phyloP scores from a whole-genome alignment of 2,113 vertebrate genomes.

The Micromys minutus region DNA sequence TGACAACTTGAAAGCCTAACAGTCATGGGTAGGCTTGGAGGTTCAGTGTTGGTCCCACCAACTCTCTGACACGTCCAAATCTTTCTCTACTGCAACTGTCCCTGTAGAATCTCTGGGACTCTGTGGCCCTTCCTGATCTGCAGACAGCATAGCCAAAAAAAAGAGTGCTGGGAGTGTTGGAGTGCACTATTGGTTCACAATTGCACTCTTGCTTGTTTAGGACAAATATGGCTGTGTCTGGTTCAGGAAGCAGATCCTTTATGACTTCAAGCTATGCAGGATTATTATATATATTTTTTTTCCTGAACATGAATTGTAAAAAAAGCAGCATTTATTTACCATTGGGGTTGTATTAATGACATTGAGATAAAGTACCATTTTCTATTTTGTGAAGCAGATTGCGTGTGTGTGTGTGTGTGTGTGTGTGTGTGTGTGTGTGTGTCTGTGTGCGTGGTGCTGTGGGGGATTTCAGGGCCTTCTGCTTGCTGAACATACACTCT shows the following conservation, averaged over 20 bases:
- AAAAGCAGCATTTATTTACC: background rate
- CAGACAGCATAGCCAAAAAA: too few relatives aligned
- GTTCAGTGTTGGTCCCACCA: fast-evolving
- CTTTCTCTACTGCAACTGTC: too few relatives aligned
- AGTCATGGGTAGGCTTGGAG: fast-evolving
- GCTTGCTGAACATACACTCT: background rate
- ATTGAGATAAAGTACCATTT: background rate
- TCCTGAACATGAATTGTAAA: background rate
- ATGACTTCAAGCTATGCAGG: background rate
- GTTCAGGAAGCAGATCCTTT: background rate
- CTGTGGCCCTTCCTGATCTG: too few relatives aligned
- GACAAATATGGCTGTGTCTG: background rate
- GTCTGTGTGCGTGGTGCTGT: too few relatives aligned
- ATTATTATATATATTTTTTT: background rate
- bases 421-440: background rate
- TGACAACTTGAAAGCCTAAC: conserved; percentile 79
- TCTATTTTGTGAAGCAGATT: background rate
- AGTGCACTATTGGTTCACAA: background rate
- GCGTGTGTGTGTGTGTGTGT: fast-evolving
- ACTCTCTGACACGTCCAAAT: fast-evolving
- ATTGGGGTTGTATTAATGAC: background rate
- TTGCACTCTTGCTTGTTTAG: background rate
- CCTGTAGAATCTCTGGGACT: fast-evolving
- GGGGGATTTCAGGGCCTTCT: background rate
- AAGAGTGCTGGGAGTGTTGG: background rate